Base-by-base conservation (phyloP, 1,140 invertebrate species). In the Anoplophora glabripennis region DNA sequence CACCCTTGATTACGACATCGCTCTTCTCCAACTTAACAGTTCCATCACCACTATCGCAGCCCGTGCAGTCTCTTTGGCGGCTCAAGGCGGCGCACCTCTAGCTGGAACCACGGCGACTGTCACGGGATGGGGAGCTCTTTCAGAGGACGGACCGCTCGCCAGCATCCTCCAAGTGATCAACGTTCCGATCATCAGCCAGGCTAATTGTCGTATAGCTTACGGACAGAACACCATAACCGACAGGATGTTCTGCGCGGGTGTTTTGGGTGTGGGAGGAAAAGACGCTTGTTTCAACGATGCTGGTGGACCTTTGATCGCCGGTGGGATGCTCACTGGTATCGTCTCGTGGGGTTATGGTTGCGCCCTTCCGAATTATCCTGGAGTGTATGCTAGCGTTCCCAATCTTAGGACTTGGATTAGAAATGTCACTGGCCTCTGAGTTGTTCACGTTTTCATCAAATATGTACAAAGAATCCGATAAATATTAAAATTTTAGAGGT, bases 111-210 rank as follows among this genome's bases (percentile, higher is more conserved):
- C 34, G 7, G 60, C 53, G 8, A 76, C 77, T 54, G 80, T 84
- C 21, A 80, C 84, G 10, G 86, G 85, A 14, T 87, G 84, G 85
- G 80, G 82, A 9, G 28, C 34, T 9, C 7, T 61, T 10, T 3
- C 28, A 15, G 53, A 63, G 46, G 47, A 35, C 12, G 62, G 62
- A 28, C 18, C 38, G 17, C n/a, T 34, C 5, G 14, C 65, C 14
- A 41, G 17, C 12, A 47, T 46, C 15, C 58, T 75, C 33, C 68
- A 72, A 60, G 62, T 67, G 17, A 72, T 77, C 10, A 55, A 67
- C 10, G 44, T 78, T 3, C 75, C 75, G 0, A 61, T 75, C 7
- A 58, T 77, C 9, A 61, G 63, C 11, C 69, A 61, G 8, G 15
- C 48, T 7, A 34, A 61, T 1, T 77, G 74, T 42, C 57, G 56